Base-by-base conservation (phyloP, 2,113 vertebrate genomes). In the Campylomormyrus numenius region DNA sequence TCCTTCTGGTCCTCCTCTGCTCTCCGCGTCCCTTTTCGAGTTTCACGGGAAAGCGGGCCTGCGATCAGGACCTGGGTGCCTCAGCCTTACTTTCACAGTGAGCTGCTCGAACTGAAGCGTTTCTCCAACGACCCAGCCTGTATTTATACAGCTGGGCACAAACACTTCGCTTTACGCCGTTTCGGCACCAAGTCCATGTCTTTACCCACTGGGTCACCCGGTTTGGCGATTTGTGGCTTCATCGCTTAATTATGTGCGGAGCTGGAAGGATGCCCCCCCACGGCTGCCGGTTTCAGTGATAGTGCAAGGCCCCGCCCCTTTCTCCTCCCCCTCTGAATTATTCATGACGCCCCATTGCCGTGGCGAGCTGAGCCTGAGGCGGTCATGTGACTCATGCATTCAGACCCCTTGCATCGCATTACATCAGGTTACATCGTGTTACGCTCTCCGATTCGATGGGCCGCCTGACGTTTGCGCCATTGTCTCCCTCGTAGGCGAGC, bases 401-500 rank as follows among this genome's bases (percentile, higher is more conserved):
- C 42, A 42, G 83, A 66, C n/a, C 42, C 42, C 27, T 52, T 87
- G 56, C 56, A 49, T 89, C 13, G 53, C 89, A 42, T 90, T 56
- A 85, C 84, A 53, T 87, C 85, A 87, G 50, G 48, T 56, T 85
- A 48, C 50, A 31, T 58, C 53, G 39, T 15, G 42, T 8, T 85
- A 1, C 31, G 24, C 2, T 19, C 85, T 56, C 31, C 31, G 24
- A 5, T 24, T 56, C 0, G 48, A 31, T 46, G 46, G 13, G 80
- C 10, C n/a, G 50, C 21, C 4, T 66, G 88, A 39, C 74, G 49
- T 15, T 8, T 42, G 39, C 11, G n/a, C 11, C 31, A 62, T 35
- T 70, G 85, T 27, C 89, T 87, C 86, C 5, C 1, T 91, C 1
- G 0, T 95, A 99, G 98, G 95, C 98, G 90, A 97, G 97, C 93